These are phyloP conservation scores for Calliopsis andreniformis DNA, from an alignment of 1,140 invertebrate species.

Conservation along the genomic window DNA sequence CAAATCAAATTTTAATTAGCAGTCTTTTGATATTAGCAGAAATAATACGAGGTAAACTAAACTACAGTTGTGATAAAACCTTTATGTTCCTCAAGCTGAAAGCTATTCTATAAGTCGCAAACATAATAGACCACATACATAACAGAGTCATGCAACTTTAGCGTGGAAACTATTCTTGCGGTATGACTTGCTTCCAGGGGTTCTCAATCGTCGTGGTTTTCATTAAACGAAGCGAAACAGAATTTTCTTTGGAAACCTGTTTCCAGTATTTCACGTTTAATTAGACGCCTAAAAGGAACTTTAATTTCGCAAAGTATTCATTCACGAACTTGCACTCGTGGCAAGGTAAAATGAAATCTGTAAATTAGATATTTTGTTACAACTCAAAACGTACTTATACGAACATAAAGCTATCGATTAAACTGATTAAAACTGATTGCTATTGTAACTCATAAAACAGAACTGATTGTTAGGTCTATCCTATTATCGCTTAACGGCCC, in stretches of 20 bases:
- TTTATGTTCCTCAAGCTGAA: conserved; percentile 61
- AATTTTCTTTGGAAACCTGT: not conserved
- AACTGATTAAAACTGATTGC: conserved; percentile 20
- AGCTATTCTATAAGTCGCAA: conserved; percentile 72
- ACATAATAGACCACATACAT: conserved; percentile 72
- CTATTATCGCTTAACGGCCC: conserved; percentile 47
- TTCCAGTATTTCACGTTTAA: not conserved
- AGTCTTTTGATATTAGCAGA: too few relatives aligned
- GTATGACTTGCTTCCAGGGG: conserved; percentile 62
- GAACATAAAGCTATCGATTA: conserved; percentile 2
- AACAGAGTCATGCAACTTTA: conserved; percentile 71
- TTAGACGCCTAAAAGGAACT: not conserved
- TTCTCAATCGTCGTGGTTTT: conserved; percentile 41
- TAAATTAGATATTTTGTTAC: too few relatives aligned
- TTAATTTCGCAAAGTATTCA: too few relatives aligned
- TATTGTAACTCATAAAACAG: conserved; percentile 39
- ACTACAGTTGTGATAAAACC: conserved; percentile 59
- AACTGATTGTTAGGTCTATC: conserved; percentile 42
- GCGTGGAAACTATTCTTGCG: conserved; percentile 63
- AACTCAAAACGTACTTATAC: too few relatives aligned
- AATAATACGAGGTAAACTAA: not conserved
- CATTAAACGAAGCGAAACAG: not conserved
- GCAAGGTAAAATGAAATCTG: too few relatives aligned
- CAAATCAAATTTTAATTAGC: too few relatives aligned
- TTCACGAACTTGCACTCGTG: too few relatives aligned